Evolutionary conservation across 2,113 vertebrate species (phyloP).

Genomic region (Varanus komodoensis): DNA sequence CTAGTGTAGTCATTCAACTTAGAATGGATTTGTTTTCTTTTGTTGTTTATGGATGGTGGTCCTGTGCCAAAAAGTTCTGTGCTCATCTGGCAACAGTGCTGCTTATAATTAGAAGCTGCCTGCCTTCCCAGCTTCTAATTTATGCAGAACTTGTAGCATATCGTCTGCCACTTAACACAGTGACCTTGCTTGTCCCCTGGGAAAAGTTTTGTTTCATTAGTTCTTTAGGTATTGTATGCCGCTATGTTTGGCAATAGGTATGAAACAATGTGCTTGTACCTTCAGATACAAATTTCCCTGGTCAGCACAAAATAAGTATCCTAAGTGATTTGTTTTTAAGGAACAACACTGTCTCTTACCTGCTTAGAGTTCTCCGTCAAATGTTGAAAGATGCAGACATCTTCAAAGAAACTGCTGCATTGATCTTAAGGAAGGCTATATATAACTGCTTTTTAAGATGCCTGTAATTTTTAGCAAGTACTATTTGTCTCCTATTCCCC

Average conservation of each 20-base stretch:
- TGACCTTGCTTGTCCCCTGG: too few relatives aligned
- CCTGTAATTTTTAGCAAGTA: neutral
- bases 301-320: neutral
- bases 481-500: neutral
- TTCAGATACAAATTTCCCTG: neutral
- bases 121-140: neutral
- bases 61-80: too few relatives aligned
- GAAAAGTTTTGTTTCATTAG: neutral
- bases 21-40: too few relatives aligned
- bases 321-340: neutral
- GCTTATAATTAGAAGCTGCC: neutral
- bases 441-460: neutral
- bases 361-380: neutral
- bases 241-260: neutral
- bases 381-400: neutral
- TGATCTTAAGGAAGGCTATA: neutral
- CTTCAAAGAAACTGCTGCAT: constrained; percentile 7
- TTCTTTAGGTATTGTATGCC: neutral
- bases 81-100: too few relatives aligned
- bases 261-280: neutral
- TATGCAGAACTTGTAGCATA: too few relatives aligned
- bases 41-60: too few relatives aligned
- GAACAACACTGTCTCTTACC: neutral
- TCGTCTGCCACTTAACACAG: too few relatives aligned
- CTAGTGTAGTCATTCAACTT: too few relatives aligned